Base-by-base conservation (phyloP, 2,888 invertebrate species). In the Malthinus flaveolus region DNA sequence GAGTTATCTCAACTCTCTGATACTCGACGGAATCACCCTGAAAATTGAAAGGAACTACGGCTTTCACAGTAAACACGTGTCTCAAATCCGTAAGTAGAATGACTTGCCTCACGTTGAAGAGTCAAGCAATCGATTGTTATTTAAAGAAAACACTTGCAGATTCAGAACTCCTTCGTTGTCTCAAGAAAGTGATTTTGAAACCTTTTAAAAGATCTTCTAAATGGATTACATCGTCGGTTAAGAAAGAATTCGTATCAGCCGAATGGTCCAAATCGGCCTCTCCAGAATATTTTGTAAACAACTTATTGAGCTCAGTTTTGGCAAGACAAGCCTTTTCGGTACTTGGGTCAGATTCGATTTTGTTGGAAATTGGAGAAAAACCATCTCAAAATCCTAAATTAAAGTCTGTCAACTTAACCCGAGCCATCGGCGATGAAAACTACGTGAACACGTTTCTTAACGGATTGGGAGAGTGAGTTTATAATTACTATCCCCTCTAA, bases 171-270 rank as follows among this genome's bases (percentile, higher is more conserved):
- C 15, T 87, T 1, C 81, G 84, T 51, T 84, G 86, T 65, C 71
- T 91, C 50, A 83, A 80, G 23, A 75, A 86, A 71, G 83, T 87
- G 0, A 89, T 90, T 47, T 83, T 84, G 0, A 68, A 81, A 0
- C 87, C 91, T 0, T 88, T 86, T 66, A 74, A 78, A 1, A 83
- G 95, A 9, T 87, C 90, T 0, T 72, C 82, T 0, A 86, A 87
- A 57, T 96, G 95, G 96, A 77, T 95, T 4, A 39, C 48, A 10
- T 32, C 53, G 1, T 32, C 44, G 0, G 15, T 23, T 2, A 15
- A 7, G 9, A 44, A 32, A 33, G 13, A 33, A n/a, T 13, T 39
- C 1, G 12, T 13, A 11, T 12, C 39, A 12, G 11, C 45, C 3
- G 46, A 53, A 3, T 7, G 11, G 4, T 46, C 45, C 5, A 35